phyloP scores from a whole-genome alignment of 2,113 vertebrate species.

The Machaerirhynchus nigripectus region DNA sequence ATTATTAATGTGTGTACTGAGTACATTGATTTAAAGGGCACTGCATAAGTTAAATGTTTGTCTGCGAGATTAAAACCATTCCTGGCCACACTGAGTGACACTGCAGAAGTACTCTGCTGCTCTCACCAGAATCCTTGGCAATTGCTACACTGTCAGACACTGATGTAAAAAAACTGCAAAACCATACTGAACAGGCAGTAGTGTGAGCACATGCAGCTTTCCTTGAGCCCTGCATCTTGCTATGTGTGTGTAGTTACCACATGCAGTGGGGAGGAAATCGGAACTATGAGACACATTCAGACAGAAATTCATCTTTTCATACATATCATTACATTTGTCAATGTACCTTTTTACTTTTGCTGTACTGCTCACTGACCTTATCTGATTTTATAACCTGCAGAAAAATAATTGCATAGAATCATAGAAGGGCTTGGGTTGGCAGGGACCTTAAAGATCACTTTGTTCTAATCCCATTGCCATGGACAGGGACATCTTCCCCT shows the following conservation, averaged over 20 bases:
- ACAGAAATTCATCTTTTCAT: neutral
- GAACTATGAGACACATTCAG: too few species aligned
- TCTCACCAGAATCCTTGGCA: neutral
- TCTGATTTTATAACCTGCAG: neutral
- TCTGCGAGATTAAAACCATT: neutral
- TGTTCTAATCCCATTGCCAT: neutral
- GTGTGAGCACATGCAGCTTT: neutral
- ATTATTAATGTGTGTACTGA: conserved; percentile 27
- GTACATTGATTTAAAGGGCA: conserved; percentile 13
- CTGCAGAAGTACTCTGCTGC: neutral
- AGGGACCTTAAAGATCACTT: neutral
- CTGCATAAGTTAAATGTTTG: neutral
- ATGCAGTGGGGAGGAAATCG: neutral
- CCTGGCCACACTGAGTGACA: neutral
- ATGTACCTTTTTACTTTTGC: neutral
- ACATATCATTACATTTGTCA: neutral
- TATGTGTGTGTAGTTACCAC: neutral
- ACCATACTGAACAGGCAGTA: neutral
- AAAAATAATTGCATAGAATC: neutral
- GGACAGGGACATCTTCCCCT: neutral
- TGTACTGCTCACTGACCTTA: neutral
- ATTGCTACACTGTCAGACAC: neutral
- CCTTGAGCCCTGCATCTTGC: neutral
- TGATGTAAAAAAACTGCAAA: neutral
- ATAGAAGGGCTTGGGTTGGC: neutral